phyloP scores from a whole-genome alignment of 2,797 vertebrate genomes.

The Neoniphon sammara region DNA sequence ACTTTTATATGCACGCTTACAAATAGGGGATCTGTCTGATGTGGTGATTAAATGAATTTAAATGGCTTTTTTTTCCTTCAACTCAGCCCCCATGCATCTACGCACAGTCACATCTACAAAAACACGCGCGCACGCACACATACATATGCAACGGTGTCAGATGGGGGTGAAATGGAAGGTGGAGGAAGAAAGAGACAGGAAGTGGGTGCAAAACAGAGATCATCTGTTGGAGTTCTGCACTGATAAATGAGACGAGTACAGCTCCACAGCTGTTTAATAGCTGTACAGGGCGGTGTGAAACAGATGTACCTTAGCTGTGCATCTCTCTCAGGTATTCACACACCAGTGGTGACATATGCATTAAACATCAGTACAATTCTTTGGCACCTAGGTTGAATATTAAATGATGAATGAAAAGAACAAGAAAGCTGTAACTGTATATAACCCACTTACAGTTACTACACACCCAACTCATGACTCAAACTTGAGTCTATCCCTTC shows the following conservation, averaged over 20 bases:
- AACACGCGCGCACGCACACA: constrained; percentile 12
- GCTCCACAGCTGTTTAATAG: constrained; percentile 31
- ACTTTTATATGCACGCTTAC: constrained; percentile 26
- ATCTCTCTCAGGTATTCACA: constrained; percentile 30
- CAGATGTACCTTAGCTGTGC: constrained; percentile 54
- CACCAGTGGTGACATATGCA: constrained; percentile 28
- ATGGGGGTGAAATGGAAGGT: constrained; percentile 40
- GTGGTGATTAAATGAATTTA: constrained; percentile 52
- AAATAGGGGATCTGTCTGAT: constrained; percentile 6
- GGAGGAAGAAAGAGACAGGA: constrained; percentile 30
- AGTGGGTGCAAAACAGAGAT: constrained; percentile 46
- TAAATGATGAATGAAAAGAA: constrained; percentile 37
- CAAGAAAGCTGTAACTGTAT: constrained; percentile 13
- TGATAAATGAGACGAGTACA: constrained; percentile 11
- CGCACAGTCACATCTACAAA: neutral
- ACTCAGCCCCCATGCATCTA: neutral
- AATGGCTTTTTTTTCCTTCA: constrained; percentile 23
- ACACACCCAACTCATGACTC: constrained; percentile 8
- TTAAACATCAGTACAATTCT: constrained; percentile 27
- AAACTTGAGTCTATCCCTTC: constrained; percentile 14
- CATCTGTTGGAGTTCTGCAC: constrained; percentile 46
- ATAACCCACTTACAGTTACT: neutral
- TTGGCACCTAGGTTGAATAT: constrained; percentile 8
- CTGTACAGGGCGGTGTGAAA: constrained; percentile 33
- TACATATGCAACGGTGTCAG: constrained; percentile 19